These are phyloP conservation scores for Hyphantria cunea DNA, from an alignment of 1,140 invertebrate genomes.

Conservation along the genomic window DNA sequence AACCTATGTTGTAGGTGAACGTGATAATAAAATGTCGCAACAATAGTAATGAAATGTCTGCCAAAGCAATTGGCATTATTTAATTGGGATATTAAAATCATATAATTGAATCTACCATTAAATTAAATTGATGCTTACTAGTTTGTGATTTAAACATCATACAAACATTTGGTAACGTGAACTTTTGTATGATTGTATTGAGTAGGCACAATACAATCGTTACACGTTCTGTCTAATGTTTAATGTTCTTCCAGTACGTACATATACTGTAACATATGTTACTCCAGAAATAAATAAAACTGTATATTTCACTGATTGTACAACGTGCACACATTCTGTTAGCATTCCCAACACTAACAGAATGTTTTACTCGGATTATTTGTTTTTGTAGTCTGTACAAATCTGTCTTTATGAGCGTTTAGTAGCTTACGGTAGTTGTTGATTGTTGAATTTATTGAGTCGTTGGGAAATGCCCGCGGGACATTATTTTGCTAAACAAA, in stretches of 20 bases:
- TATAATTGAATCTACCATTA: no score
- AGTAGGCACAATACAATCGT: slow-evolving; percentile 7
- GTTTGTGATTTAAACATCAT: no score
- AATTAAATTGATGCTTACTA: no score
- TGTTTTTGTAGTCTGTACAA: slow-evolving; percentile 11
- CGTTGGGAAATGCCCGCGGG: not conserved
- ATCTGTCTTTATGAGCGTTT: slow-evolving; percentile 11
- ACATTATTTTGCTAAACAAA: slow-evolving; percentile 9
- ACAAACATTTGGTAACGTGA: no score
- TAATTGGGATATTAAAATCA: no score
- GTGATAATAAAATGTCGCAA: no score
- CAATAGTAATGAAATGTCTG: no score
- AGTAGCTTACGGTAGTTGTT: slow-evolving; percentile 10
- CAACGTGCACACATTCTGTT: not conserved
- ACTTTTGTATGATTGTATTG: no score
- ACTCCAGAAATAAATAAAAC: slow-evolving; percentile 27
- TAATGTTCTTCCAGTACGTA: not conserved
- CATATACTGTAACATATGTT: slow-evolving; percentile 16
- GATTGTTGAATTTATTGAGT: slow-evolving; percentile 5
- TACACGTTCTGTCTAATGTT: not conserved
- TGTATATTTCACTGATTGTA: slow-evolving; percentile 18
- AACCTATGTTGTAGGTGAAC: no score
- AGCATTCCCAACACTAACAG: not conserved
- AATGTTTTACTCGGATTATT: slow-evolving; percentile 5
- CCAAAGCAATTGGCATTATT: no score